Conservation (phyloP, 2,113 vertebrate genomes). For the Aegithalos caudatus region DNA sequence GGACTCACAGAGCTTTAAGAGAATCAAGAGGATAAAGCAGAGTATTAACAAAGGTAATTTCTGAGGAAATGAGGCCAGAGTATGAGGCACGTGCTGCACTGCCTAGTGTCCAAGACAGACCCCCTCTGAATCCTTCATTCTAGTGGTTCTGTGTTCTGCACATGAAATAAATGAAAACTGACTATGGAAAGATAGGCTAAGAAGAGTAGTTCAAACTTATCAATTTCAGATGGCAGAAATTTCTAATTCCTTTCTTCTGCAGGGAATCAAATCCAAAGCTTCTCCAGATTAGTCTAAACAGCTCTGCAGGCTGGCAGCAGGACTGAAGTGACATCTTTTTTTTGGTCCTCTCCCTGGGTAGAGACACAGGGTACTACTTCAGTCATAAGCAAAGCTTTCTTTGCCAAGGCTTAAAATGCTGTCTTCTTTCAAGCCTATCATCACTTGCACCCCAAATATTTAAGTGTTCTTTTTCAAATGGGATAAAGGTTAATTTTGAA, state of each 20-base stretch:
- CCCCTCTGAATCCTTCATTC: background rate
- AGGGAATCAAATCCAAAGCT: background rate
- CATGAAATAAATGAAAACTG: background rate
- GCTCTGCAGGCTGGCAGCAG: background rate
- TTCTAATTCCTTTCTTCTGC: background rate
- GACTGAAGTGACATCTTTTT: background rate
- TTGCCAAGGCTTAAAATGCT: background rate
- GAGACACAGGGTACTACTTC: background rate
- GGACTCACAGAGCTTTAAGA: background rate
- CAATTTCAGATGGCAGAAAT: background rate
- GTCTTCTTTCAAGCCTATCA: background rate
- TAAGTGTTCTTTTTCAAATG: background rate
- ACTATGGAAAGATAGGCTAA: background rate
- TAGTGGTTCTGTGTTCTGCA: background rate
- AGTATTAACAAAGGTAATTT: background rate
- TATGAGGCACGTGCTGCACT: background rate
- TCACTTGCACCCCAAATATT: background rate
- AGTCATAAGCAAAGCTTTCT: background rate
- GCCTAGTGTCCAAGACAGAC: background rate
- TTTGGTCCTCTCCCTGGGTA: background rate
- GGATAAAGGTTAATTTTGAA: background rate
- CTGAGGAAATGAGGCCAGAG: background rate
- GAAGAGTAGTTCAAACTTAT: background rate
- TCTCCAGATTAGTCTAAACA: background rate
- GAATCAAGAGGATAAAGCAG: slow-evolving; percentile 27